A percentile compares a stretch with the other conserved stretches of the same genome.
Evolutionary conservation across 2,797 vertebrate species (phyloP).

Genomic region (Babyrousa celebensis): DNA sequence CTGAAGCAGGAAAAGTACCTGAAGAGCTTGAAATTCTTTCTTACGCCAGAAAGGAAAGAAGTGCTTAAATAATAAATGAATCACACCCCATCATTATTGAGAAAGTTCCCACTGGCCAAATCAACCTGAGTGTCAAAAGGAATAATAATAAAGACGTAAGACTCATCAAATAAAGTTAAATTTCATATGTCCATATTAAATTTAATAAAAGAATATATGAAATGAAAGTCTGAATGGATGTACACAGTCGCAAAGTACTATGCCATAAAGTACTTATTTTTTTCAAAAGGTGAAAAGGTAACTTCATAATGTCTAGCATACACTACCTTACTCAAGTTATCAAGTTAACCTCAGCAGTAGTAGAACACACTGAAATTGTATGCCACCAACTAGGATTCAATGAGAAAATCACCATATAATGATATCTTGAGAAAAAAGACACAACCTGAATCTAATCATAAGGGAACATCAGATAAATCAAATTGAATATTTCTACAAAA

Average conservation of each 20-base stretch:
- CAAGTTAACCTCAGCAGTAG: background rate
- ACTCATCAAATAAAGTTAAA: background rate
- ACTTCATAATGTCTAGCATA: background rate
- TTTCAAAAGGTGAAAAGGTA: background rate
- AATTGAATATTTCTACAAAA: background rate
- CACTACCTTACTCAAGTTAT: background rate
- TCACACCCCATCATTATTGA: background rate
- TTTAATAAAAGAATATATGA: background rate
- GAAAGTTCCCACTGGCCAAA: background rate
- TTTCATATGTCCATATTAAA: background rate
- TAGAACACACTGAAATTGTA: background rate
- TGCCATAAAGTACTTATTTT: background rate
- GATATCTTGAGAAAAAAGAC: background rate
- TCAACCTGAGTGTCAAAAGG: background rate
- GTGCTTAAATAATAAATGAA: background rate
- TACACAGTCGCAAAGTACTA: background rate
- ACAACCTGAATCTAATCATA: background rate
- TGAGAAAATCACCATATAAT: background rate
- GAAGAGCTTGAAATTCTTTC: background rate
- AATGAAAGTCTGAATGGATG: background rate
- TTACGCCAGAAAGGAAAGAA: background rate
- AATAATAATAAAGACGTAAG: background rate
- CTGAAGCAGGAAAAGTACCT: background rate
- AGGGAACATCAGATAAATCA: background rate
- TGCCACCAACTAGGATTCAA: background rate